Evolutionary conservation across 2,797 vertebrate genomes (phyloP), one percentile per base, ranked within the genome.

Genomic region (Harpagifer antarcticus): DNA sequence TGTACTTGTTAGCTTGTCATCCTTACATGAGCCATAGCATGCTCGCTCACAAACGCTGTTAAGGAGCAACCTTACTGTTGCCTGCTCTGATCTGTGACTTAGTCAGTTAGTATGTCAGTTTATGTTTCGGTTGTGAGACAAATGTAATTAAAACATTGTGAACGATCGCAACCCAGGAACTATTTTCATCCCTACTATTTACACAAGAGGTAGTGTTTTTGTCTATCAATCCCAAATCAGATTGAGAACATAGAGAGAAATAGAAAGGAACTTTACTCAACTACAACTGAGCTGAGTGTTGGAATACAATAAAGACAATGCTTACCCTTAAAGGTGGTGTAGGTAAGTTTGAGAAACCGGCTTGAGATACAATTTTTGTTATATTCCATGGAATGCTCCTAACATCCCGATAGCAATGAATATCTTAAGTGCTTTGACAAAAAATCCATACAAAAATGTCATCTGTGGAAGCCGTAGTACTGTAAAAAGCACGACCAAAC

Each of bases 1-100:
- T 37, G 9, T 43, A 54, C 57, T 48, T 64, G 37, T 72, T 40
- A 68, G 40, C 37, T 64, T 47, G 19, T 47, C 59, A 50, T 60
- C 27, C 33, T 69, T 31, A 58, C 13, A 44, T 54, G n/a, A 52
- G 43, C 33, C 37, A 61, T 16, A 60, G 5, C 10, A 45, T 2
- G 10, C 53, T 15, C 56, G 16, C 40, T 56, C 31, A 43, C 16
- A 58, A 44, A 9, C 2, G 20, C 17, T 37, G 23, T 33, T 16
- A 13, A 49, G 16, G 14, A 53, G 5, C 40, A 37, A 50, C 9
- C 33, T 14, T 52, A 16, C 9, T 64, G 44, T n/a, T 67, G 23
- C 12, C 27, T 61, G 47, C 45, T 16, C 9, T 75, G 44, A 65
- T 40, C 17, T 11, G 56, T 57, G 16, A 15, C 15, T 17, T 31